Conservation (phyloP, 2,113 vertebrate genomes). For the Gobiocypris rarus region DNA sequence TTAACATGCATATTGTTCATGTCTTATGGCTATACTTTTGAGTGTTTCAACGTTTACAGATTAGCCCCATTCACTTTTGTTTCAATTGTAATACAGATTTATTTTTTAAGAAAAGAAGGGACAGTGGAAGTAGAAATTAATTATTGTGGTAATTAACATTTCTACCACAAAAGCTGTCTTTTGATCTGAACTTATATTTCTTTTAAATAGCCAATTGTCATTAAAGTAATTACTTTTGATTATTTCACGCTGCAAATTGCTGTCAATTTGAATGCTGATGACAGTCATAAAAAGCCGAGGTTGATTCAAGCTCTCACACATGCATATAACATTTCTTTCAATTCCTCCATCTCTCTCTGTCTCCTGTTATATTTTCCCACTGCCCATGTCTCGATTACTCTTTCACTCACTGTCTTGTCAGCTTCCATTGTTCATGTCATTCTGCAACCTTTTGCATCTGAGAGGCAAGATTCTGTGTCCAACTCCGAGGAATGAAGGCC, state of each 20-base stretch:
- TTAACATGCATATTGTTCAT: not conserved
- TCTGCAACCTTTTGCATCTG: conserved; percentile 22
- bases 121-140: not conserved
- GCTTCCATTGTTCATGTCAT: not conserved
- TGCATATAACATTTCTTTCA: not conserved
- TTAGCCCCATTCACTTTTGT: not conserved
- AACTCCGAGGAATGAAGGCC: not conserved
- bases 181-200: not conserved
- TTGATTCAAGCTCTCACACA: not conserved
- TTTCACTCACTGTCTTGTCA: conserved; percentile 10
- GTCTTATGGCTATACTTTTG: not conserved
- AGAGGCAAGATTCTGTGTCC: not conserved
- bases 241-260: not conserved
- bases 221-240: not conserved
- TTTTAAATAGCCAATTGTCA: not conserved
- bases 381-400: not conserved
- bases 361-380: not conserved
- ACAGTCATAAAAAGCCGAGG: not conserved
- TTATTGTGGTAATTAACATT: not conserved
- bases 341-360: not conserved
- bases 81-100: not conserved
- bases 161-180: not conserved
- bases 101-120: too few relatives aligned
- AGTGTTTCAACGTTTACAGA: not conserved
- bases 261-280: not conserved